Percentiles rank a stretch among this genome's conserved stretches.
phyloP scores from a whole-genome alignment of 1,140 invertebrate genomes.

The Mycetomoellerius zeteki region DNA sequence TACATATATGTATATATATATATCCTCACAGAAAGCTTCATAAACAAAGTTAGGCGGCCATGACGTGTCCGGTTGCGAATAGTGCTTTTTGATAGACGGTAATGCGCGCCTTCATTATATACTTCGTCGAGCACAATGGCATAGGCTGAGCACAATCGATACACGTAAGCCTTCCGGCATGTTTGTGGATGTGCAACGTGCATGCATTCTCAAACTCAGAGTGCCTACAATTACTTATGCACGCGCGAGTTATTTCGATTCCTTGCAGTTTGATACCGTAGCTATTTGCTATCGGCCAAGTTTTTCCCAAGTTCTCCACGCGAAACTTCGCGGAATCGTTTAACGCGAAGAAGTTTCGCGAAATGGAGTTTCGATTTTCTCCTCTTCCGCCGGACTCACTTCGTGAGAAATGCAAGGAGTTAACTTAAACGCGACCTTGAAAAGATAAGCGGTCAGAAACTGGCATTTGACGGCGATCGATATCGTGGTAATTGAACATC shows the following conservation, averaged over 20 bases:
- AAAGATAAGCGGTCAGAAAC: not conserved
- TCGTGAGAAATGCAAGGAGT: not conserved
- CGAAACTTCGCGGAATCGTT: conserved; percentile 43
- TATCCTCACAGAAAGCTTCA: not conserved
- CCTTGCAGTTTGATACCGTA: not conserved
- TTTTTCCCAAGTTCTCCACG: conserved; percentile 25
- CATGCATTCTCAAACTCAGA: not conserved
- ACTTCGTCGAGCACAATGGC: conserved; percentile 39
- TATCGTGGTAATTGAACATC: not conserved
- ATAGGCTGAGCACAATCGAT: conserved; percentile 44
- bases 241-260: conserved; percentile 54
- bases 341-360: conserved; percentile 21
- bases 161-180: conserved; percentile 45
- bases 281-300: not conserved
- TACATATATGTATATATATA: not conserved
- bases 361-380: conserved; percentile 20
- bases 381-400: not conserved
- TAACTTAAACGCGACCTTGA: conserved; percentile 49
- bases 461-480: not conserved
- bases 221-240: conserved; percentile 42
- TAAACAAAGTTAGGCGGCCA: conserved; percentile 32
- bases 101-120: conserved; percentile 54
- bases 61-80: conserved; percentile 48
- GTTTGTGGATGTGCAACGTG: not conserved
- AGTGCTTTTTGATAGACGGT: conserved; percentile 47